Conservation (phyloP, 2,888 invertebrate species). For the Agrotis ipsilon region DNA sequence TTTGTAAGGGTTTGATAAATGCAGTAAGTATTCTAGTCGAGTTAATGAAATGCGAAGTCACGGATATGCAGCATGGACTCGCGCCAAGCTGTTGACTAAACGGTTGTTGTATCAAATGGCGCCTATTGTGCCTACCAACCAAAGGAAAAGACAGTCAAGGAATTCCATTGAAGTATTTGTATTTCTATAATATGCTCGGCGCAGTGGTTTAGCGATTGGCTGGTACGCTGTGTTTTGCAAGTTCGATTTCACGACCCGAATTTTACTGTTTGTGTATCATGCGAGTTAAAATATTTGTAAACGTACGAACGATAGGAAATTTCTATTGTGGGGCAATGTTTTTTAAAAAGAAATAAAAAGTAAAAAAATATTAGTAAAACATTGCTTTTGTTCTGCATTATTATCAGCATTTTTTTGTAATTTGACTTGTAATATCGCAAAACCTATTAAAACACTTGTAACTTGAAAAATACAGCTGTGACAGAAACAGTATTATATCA, state of each 20-base stretch:
- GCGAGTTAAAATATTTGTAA: too few relatives aligned
- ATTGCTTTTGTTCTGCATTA: not conserved
- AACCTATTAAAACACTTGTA: not conserved
- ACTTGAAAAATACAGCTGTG: not conserved
- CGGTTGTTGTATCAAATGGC: not conserved
- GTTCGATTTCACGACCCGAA: too few relatives aligned
- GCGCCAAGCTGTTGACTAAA: slow-evolving; percentile 32
- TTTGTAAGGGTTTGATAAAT: not conserved
- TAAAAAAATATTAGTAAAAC: not conserved
- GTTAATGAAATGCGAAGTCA: slow-evolving; percentile 17
- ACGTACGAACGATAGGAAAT: too few relatives aligned
- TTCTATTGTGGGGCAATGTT: too few relatives aligned
- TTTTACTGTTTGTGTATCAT: too few relatives aligned
- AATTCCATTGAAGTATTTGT: not conserved
- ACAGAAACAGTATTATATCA: not conserved
- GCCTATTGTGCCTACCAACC: not conserved
- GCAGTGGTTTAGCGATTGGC: too few relatives aligned
- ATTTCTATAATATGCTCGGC: not conserved
- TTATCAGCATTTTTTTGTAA: not conserved
- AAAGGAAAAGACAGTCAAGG: not conserved
- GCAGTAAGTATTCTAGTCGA: not conserved
- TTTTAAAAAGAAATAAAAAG: too few relatives aligned
- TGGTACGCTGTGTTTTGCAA: too few relatives aligned
- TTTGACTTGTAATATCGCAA: not conserved
- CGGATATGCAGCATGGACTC: slow-evolving; percentile 16